Conservation (phyloP, 2,113 vertebrate genomes). For the Paradoxurus hermaphroditus region DNA sequence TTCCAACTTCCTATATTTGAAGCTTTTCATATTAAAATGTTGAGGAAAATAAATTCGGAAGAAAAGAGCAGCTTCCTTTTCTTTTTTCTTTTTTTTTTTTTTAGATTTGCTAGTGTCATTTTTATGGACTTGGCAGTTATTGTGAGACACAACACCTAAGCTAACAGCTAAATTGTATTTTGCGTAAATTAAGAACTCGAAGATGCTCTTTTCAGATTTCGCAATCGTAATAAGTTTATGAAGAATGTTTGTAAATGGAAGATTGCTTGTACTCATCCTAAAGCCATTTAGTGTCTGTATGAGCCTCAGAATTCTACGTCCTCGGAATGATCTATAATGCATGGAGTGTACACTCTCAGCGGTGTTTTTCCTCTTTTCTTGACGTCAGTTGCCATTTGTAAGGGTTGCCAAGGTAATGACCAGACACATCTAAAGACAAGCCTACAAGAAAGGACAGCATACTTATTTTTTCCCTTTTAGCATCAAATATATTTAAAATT, state of each 20-base stretch:
- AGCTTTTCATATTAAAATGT: not conserved
- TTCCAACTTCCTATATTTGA: not conserved
- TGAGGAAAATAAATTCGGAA: not conserved
- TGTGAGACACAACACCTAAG: not conserved
- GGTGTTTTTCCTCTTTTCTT: constrained; percentile 91
- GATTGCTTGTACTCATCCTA: constrained; percentile 79
- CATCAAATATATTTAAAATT: constrained; percentile 82
- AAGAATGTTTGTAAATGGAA: constrained; percentile 70
- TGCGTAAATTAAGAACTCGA: constrained; percentile 69
- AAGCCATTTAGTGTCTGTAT: constrained; percentile 81
- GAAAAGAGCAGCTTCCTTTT: not conserved
- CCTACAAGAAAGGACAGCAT: constrained; percentile 87
- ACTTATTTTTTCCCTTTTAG: constrained; percentile 87
- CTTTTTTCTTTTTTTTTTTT: not conserved
- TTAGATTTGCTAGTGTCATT: constrained; percentile 26
- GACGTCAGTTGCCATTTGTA: constrained; percentile 94
- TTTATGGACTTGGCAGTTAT: constrained; percentile 48
- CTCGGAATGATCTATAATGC: constrained; percentile 90
- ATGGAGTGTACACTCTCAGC: constrained; percentile 86
- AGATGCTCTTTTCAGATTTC: constrained; percentile 47
- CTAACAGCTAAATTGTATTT: constrained; percentile 53
- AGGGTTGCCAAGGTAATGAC: constrained; percentile 92
- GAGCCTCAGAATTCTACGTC: constrained; percentile 72
- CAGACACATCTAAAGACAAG: constrained; percentile 90
- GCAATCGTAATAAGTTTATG: constrained; percentile 65